A percentile compares a stretch with the other conserved stretches of the same genome.
phyloP scores from a whole-genome alignment of 2,888 invertebrate species.

The Luperina nickerlii region DNA sequence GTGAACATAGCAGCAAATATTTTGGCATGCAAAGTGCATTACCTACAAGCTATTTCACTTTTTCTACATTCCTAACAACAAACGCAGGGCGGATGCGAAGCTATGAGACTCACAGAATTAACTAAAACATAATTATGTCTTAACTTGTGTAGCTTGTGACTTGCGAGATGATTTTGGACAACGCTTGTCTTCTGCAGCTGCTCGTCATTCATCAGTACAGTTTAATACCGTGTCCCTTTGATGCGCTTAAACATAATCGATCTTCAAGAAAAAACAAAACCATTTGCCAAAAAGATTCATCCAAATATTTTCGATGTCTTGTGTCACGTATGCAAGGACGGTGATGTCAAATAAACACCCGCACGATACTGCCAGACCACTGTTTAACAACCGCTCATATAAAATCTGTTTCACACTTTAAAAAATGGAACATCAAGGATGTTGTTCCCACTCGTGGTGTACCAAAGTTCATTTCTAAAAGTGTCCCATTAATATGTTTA shows the following conservation, averaged over 20 bases:
- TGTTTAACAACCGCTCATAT: slow-evolving; percentile 51
- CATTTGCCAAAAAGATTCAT: slow-evolving; percentile 75
- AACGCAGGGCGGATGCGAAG: slow-evolving; percentile 11
- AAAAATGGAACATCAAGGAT: slow-evolving; percentile 52
- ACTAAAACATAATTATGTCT: slow-evolving; percentile 12
- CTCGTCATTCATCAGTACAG: slow-evolving; percentile 56
- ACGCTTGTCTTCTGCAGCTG: slow-evolving; percentile 59
- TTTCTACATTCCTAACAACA: slow-evolving; percentile 33
- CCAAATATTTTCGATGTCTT: slow-evolving; percentile 71
- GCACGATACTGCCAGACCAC: slow-evolving; percentile 58
- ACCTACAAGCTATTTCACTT: slow-evolving; percentile 23
- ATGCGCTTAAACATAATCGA: slow-evolving; percentile 69
- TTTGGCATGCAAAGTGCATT: slow-evolving; percentile 49
- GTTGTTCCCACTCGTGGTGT: slow-evolving; percentile 35
- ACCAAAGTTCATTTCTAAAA: slow-evolving; percentile 40
- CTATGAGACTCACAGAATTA: slow-evolving; percentile 27
- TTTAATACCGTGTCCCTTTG: slow-evolving; percentile 69
- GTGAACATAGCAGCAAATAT: slow-evolving; percentile 48
- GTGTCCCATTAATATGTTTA: slow-evolving; percentile 55
- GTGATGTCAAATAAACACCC: slow-evolving; percentile 71
- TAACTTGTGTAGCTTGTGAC: slow-evolving; percentile 1
- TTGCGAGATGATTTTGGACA: slow-evolving; percentile 29
- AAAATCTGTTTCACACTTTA: slow-evolving; percentile 50
- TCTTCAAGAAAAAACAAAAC: slow-evolving; percentile 71
- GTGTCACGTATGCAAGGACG: slow-evolving; percentile 72